Evolutionary conservation across 2,113 vertebrate genomes (phyloP).

Genomic region (Paramisgurnus dabryanus): DNA sequence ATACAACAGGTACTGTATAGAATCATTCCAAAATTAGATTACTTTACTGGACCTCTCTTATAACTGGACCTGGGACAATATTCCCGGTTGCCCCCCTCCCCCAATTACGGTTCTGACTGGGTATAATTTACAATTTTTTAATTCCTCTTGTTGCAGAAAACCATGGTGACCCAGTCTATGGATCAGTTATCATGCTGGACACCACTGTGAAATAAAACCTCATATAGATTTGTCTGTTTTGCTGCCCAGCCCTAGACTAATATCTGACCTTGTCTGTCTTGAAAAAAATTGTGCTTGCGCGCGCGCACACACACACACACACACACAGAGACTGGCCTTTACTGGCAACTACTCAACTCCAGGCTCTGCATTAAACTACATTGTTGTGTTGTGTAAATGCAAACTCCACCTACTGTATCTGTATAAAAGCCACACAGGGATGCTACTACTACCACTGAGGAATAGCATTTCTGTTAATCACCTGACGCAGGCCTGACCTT

Average conservation of each 20-base stretch:
- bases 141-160: constrained; percentile 25
- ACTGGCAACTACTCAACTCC: constrained; percentile 37
- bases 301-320: neutral
- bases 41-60: too few species aligned
- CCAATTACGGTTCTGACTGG: neutral
- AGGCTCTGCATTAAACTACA: constrained; percentile 41
- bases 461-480: neutral
- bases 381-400: constrained; percentile 1
- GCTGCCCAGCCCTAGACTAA: constrained; percentile 14
- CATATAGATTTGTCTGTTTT: constrained; percentile 41
- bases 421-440: constrained; percentile 48
- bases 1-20: neutral
- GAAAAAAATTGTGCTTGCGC: neutral
- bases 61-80: neutral
- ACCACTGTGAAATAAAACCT: constrained; percentile 33
- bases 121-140: constrained; percentile 31
- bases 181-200: constrained; percentile 33
- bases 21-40: too few species aligned
- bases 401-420: constrained; percentile 28
- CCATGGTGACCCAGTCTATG: constrained; percentile 6
- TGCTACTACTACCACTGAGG: constrained; percentile 11
- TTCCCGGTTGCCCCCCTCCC: constrained; percentile 7
- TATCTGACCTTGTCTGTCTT: constrained; percentile 38
- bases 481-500: too few species aligned
- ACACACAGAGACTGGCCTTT: neutral